These are phyloP conservation scores for Callithrix jacchus DNA, from an alignment of 2,113 vertebrate species.

Conservation along the genomic window DNA sequence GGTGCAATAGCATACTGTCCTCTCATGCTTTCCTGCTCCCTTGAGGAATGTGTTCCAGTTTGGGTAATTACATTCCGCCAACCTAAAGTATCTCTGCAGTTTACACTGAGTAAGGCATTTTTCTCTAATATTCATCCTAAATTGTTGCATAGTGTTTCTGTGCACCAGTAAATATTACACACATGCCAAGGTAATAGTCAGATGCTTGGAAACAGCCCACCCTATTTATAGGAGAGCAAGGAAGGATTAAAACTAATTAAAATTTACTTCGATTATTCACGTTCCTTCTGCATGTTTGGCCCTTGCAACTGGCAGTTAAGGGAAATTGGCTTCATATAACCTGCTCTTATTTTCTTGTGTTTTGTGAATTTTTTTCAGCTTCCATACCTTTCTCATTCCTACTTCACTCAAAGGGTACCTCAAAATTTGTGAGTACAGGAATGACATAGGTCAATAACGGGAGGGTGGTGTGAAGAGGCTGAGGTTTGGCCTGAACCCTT, in stretches of 20 bases:
- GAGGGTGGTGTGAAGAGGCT: background rate
- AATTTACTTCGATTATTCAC: constrained; percentile 67
- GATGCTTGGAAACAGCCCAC: constrained; percentile 60
- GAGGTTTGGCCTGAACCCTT: background rate
- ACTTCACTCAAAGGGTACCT: background rate
- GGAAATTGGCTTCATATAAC: constrained; percentile 17
- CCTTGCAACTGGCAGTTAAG: constrained; percentile 38
- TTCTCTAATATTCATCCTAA: constrained; percentile 76
- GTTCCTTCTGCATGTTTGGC: constrained; percentile 7
- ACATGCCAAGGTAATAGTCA: constrained; percentile 69
- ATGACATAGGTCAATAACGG: background rate
- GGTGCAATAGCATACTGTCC: background rate
- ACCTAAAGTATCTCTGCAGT: constrained; percentile 60
- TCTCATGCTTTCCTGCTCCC: constrained; percentile 54
- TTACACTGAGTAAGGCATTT: constrained; percentile 66
- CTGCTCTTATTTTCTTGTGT: constrained; percentile 6
- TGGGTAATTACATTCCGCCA: constrained; percentile 72
- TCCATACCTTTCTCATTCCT: background rate
- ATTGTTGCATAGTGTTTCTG: constrained; percentile 68
- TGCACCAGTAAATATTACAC: constrained; percentile 53
- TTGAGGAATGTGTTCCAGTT: constrained; percentile 69
- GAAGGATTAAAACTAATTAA: constrained; percentile 75
- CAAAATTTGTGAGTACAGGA: background rate
- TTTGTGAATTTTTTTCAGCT: constrained; percentile 10
- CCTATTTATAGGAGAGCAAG: constrained; percentile 67